Base-by-base conservation (phyloP, 2,797 vertebrate genomes). In the Lepus townsendii region DNA sequence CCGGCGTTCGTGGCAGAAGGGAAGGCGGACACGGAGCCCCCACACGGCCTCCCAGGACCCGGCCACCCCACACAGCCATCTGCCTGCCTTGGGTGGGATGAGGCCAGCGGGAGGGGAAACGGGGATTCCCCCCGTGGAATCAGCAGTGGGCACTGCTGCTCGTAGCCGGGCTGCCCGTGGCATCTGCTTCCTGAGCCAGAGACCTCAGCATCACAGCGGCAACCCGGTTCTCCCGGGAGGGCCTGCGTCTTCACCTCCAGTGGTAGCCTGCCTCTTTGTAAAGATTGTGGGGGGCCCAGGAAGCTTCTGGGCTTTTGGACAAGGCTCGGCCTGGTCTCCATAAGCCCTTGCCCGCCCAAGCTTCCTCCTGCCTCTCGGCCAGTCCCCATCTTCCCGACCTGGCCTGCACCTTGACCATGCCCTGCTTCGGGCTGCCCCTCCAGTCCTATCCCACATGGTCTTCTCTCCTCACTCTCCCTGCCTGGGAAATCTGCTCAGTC, bases 91-190 rank as follows among this genome's bases (percentile, higher is more conserved):
- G 42, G 42, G 42, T 47, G 42, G 42, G 42, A 47, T 47, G 42
- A 47, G 42, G 42, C 42, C 42, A 47, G 42, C 42, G 8, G 42
- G 42, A 75, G 38, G 62, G 35, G 24, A 63, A 38, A 17, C 12
- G 1, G 27, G 76, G 19, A 26, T 50, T 54, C 42, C 42, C 42
- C 42, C 42, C 42, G 42, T 47, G 42, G 42, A 47, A 9, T 47
- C 57, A 19, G 60, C n/a, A 54, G 93, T 0, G 0, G 22, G 35
- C 30, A 26, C 30, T 16, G 76, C 57, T 22, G n/a, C 73, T 17
- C 1, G 27, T 13, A 13, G 16, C 19, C 17, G 30, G 38, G 13
- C 42, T 12, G 12, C 1, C 0, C 32, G 38, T 38, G 0, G 22
- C 54, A 32, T 47, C 78, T 50, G 8, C 79, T 79, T 91, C 26